Base-by-base conservation (phyloP, 2,797 vertebrate species). In the Melanogrammus aeglefinus region DNA sequence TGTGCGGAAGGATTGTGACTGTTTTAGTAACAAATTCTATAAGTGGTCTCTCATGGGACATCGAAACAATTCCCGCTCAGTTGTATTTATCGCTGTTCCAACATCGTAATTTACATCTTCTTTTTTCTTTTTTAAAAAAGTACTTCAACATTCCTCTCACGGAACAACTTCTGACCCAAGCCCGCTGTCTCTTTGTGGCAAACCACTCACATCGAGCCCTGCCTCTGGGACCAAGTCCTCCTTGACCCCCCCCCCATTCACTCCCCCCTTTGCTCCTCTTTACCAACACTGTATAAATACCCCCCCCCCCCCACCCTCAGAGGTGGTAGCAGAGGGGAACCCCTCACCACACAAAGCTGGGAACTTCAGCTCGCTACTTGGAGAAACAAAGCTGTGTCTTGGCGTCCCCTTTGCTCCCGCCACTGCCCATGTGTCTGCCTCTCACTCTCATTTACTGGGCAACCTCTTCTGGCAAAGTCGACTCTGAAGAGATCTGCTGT, bases 361-460 rank as follows among this genome's bases (percentile, higher is more conserved):
- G 5, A 82, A 86, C 88, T 86, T 90, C 88, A 91, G 87, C 86
- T 87, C 88, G 82, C 86, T 57, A 90, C 90, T 90, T 83, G 88
- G 94, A 21, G 95, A 93, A 94, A 94, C 90, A 92, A 82, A 95
- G 93, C 91, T 89, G 86, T 83, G 76, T 69, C 87, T 90, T 91
- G 93, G 93, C 87, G 36, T 85, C 88, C 83, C 84, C 47, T 21
- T 57, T 27, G 16, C 74, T 63, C 51, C 51, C 7, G 18, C 18
- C 21, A 57, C 51, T 75, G 83, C 85, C 85, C 87, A 78, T 80
- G 44, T 57, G 51, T 57, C 80, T 84, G 77, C 75, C 86, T 80
- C 79, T 82, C 79, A 81, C 82, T 0, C 83, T 83, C 80, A 76
- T 89, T 90, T 89, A 87, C 85, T 47, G 78, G 79, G 80, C 29